Evolutionary conservation across 2,797 vertebrate genomes (phyloP).

Genomic region (Enteromius argenteus): DNA sequence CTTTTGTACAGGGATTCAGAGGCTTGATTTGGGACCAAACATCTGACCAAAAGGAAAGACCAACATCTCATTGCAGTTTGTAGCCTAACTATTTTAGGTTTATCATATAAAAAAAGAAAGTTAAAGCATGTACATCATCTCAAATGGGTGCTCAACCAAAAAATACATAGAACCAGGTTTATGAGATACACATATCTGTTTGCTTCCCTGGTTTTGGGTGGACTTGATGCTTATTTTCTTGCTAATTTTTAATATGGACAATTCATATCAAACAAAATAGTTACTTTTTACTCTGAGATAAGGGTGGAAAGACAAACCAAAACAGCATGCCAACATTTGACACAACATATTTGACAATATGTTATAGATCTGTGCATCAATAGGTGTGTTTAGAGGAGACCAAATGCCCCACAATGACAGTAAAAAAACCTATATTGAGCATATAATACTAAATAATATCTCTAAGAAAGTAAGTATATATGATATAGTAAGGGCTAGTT

Average conservation of each 20-base stretch:
- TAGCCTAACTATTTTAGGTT: too few species aligned
- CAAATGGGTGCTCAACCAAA: too few species aligned
- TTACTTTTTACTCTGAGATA: not conserved
- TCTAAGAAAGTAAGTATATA: not conserved
- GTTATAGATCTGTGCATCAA: not conserved
- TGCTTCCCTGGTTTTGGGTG: not conserved
- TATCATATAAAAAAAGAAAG: too few species aligned
- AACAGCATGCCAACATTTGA: not conserved
- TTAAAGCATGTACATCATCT: too few species aligned
- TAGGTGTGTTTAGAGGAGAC: not conserved
- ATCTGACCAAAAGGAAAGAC: too few species aligned
- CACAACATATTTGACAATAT: too few species aligned
- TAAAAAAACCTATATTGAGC: not conserved
- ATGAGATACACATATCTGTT: too few species aligned
- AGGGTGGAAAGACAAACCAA: not conserved
- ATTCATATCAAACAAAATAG: not conserved
- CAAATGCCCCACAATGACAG: not conserved
- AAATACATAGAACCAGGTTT: too few species aligned
- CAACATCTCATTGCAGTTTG: too few species aligned
- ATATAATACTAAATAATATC: not conserved
- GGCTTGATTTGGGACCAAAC: too few species aligned
- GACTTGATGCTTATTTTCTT: not conserved
- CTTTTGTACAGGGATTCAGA: too few species aligned
- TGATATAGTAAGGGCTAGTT: not conserved
- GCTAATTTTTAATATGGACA: not conserved